phyloP scores from a whole-genome alignment of 2,113 vertebrate species.

The Hyperopisus bebe region DNA sequence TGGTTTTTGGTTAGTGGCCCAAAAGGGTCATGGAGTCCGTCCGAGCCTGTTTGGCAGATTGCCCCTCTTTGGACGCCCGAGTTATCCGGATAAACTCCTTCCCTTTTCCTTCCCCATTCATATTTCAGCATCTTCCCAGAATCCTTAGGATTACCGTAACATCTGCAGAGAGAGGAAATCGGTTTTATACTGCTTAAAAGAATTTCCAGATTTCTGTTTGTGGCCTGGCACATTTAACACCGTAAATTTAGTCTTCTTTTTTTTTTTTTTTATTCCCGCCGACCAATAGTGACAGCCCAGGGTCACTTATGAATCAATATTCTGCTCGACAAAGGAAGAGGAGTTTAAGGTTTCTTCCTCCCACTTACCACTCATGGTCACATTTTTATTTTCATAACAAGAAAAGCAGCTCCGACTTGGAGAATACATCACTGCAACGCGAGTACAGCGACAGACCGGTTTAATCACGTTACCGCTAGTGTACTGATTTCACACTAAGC shows the following conservation, averaged over 20 bases:
- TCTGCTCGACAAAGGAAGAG: slow-evolving; percentile 18
- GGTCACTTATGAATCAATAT: slow-evolving; percentile 31
- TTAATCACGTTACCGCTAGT: not conserved
- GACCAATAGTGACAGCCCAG: slow-evolving; percentile 35
- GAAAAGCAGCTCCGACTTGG: not conserved
- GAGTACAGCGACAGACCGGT: not conserved
- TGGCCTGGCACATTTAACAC: slow-evolving; percentile 32
- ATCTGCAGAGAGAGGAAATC: slow-evolving; percentile 41
- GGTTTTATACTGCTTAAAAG: slow-evolving; percentile 36
- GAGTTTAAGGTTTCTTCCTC: slow-evolving; percentile 3
- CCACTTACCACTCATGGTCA: not conserved
- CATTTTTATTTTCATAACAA: not conserved
- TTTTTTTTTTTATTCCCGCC: slow-evolving; percentile 21
- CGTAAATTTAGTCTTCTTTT: slow-evolving; percentile 36
- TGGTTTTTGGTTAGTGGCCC: not conserved
- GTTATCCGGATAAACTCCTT: not conserved
- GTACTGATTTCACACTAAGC: not conserved
- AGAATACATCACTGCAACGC: not conserved
- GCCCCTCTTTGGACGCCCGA: not conserved
- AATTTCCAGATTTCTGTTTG: slow-evolving; percentile 42
- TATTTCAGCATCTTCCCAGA: slow-evolving; percentile 17
- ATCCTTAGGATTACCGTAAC: slow-evolving; percentile 36
- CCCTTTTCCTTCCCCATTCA: slow-evolving; percentile 33
- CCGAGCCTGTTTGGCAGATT: not conserved
- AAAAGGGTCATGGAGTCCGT: not conserved